Evolutionary conservation across 2,888 invertebrate genomes (phyloP), one percentile per base, ranked within the genome.

Genomic region (Drosophila sordidula): DNA sequence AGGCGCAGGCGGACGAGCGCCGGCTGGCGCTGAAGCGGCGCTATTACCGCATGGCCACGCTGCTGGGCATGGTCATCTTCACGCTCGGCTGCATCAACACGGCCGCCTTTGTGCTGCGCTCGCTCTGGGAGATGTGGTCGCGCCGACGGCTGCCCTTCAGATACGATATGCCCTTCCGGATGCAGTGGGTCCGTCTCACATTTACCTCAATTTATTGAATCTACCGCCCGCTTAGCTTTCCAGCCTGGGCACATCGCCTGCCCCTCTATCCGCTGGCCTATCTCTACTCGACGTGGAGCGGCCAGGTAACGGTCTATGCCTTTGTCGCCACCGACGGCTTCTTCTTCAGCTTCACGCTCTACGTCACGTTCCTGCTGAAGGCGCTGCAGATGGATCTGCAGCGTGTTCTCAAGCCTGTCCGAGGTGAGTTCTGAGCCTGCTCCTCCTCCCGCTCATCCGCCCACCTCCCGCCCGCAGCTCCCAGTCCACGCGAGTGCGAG

Each of bases 151-250:
- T 46, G 16, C 68, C 66, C n/a, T 88, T 88, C 22, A 73, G 76
- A 18, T 88, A 65, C 45, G 83, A 88, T 32, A 71, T 88, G 86
- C 88, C 82, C 26, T 82, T 88, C 38, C 62, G 88, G 6, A 82
- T 82, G 82, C 50, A 69, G 88, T 82, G 50, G 8, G 86, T 54
- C 29, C 0, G 6, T 9, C 9, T 29, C 2, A 9, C 3, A 34
- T 34, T 12, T 4, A 4, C 4, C 4, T n/a, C 12, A 34, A 34
- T 4, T 12, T 12, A 9, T 29, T 0, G 9, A 3, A 29, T 29
- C 8, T 9, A 8, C 32, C 3, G 32, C 8, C 8, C 5, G 9
- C 4, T 14, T 2, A 87, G 87, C n/a, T 81, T 81, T 18, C 68
- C 78, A 4, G 34, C 65, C 0, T 16, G 70, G 2, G 80, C 73